Conservation (phyloP, 2,113 vertebrate species). For the Narcine bancroftii region DNA sequence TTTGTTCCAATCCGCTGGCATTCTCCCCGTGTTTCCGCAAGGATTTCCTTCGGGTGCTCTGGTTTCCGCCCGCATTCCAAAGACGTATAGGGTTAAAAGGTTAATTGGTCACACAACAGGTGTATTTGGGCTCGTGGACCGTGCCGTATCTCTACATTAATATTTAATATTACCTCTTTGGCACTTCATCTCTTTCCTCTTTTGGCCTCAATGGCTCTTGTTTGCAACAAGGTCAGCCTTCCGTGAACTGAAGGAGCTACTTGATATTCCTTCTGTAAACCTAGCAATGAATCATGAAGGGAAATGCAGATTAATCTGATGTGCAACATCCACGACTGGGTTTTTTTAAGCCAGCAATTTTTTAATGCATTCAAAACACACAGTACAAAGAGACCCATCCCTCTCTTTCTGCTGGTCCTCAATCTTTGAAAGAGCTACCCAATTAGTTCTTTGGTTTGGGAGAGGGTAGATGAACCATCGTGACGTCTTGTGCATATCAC, state of each 20-base stretch:
- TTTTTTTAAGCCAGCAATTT: not conserved
- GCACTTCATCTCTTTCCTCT: not conserved
- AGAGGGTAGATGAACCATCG: no score
- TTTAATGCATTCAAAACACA: not conserved
- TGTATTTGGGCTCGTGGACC: no score
- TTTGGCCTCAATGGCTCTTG: not conserved
- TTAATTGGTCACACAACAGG: no score
- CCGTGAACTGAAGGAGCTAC: not conserved
- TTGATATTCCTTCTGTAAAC: not conserved
- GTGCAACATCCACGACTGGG: not conserved
- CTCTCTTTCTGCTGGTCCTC: not conserved
- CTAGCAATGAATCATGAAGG: not conserved
- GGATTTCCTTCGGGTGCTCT: no score
- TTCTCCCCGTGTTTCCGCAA: no score
- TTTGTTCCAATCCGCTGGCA: no score
- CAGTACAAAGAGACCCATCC: not conserved
- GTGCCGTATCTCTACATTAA: no score
- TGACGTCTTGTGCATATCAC: no score
- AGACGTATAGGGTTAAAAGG: no score
- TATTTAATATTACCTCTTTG: not conserved
- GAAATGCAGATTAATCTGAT: not conserved
- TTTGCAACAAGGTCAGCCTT: not conserved
- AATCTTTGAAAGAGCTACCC: not conserved
- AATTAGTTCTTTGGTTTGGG: not conserved
- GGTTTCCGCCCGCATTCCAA: no score